Base-by-base conservation (phyloP, 2,888 invertebrate species). In the Deroplatys truncata region DNA sequence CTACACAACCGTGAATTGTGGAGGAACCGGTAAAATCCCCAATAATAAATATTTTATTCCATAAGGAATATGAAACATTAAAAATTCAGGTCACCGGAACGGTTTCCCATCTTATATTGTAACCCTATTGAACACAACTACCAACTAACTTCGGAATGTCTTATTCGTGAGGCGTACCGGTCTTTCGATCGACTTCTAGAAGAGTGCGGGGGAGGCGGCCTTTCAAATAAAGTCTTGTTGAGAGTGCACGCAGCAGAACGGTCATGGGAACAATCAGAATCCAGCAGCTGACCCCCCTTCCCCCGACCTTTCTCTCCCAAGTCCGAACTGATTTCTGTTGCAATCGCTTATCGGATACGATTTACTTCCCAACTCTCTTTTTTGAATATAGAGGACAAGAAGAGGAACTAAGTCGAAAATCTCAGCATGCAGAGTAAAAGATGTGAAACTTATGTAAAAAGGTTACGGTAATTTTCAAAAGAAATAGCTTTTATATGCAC, bases 341-440 rank as follows among this genome's bases (percentile, higher is more conserved):
- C n/a, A 85, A 85, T 88, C 85, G 88, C 88, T 88, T 85, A 88
- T 88, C 85, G 84, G 85, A 84, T 88, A 88, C 28, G 43, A 84
- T 84, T 88, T 85, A 28, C 86, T 82, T 29, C 25, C 84, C 85
- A 49, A 15, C 49, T 49, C 49, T 29, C 56, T 25, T 20, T 72
- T 86, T 72, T 86, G 82, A 86, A 86, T 86, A 86, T 20, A 72
- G 82, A 72, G 56, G 56, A 72, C 56, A 72, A 72, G 20, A 72
- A 72, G 56, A 20, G 20, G 20, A 20, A 72, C 20, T 72, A 82
- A 72, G 28, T 86, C 56, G 20, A 29, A 72, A 86, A 86, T 56
- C 25, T 29, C 5, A 2, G 28, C 72, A 13, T 82, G 25, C 25
- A 28, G 20, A 28, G 56, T 56, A 56, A 56, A 16, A 56, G 56